Evolutionary conservation across 1,140 invertebrate species (phyloP).

Genomic region (Drosophila pallidifrons): DNA sequence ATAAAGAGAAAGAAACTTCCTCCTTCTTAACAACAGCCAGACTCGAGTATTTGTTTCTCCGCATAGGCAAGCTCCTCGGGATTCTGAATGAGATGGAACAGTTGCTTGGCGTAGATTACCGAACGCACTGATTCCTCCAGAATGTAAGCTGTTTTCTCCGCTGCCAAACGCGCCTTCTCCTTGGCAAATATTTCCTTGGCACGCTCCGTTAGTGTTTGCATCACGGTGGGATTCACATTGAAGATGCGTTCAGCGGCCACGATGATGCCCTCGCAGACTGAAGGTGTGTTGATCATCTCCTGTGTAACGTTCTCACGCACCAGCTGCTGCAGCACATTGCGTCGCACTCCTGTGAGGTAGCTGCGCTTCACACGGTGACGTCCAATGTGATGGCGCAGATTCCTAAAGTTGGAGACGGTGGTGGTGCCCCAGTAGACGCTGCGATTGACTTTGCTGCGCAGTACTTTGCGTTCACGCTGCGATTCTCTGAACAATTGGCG

Average conservation of each 20-base stretch:
- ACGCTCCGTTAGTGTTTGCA: slow-evolving; percentile 38
- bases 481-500: slow-evolving; percentile 63
- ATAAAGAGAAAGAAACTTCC: neutral
- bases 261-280: slow-evolving; percentile 44
- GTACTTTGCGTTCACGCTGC: slow-evolving; percentile 35
- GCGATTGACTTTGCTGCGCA: slow-evolving; percentile 38
- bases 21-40: slow-evolving; percentile 18
- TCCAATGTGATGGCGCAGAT: slow-evolving; percentile 54
- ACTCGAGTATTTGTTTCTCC: slow-evolving; percentile 48
- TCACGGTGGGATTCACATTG: slow-evolving; percentile 44
- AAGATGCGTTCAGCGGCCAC: slow-evolving; percentile 54
- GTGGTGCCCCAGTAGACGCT: slow-evolving; percentile 35
- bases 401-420: slow-evolving; percentile 45
- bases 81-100: slow-evolving; percentile 64
- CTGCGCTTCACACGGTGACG: slow-evolving; percentile 37
- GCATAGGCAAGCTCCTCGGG: slow-evolving; percentile 66
- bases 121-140: slow-evolving; percentile 76
- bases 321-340: slow-evolving; percentile 31
- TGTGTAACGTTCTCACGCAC: slow-evolving; percentile 53
- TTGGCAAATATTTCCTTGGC: slow-evolving; percentile 53
- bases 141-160: slow-evolving; percentile 60
- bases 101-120: slow-evolving; percentile 69
- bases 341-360: slow-evolving; percentile 46
- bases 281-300: slow-evolving; percentile 37
- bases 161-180: slow-evolving; percentile 57